Conservation (phyloP, 2,113 vertebrate genomes). For the Saguinus imperator region DNA sequence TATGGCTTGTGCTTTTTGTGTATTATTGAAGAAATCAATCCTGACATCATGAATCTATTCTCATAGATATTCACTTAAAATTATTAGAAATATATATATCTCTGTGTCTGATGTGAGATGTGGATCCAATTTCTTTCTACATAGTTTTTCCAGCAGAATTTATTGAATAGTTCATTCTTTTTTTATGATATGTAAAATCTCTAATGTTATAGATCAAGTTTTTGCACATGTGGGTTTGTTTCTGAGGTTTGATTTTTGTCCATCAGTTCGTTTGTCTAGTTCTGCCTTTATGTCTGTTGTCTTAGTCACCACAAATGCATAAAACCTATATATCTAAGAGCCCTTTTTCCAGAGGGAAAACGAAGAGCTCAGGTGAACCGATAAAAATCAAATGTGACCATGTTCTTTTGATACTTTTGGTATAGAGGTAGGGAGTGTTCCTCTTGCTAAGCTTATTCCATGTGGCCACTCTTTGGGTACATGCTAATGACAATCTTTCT, state of each 20-base stretch:
- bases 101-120: neutral
- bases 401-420: neutral
- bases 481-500: neutral
- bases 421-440: neutral
- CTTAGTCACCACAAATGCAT: neutral
- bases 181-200: neutral
- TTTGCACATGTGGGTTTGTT: neutral
- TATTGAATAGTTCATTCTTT: neutral
- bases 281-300: neutral
- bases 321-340: neutral
- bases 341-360: neutral
- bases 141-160: neutral
- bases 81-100: neutral
- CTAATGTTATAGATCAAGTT: neutral
- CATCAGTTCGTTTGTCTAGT: neutral
- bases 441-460: neutral
- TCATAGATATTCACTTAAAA: neutral
- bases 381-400: neutral
- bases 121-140: neutral
- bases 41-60: neutral
- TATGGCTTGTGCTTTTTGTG: neutral
- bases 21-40: neutral
- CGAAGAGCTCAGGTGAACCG: neutral
- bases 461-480: neutral
- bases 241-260: neutral